Percentiles rank a stretch among this genome's conserved stretches.
Evolutionary conservation across 30 jellyfish, hydroid and myxozoan species (phyloP).

Genomic region (Aurelia sp.): DNA sequence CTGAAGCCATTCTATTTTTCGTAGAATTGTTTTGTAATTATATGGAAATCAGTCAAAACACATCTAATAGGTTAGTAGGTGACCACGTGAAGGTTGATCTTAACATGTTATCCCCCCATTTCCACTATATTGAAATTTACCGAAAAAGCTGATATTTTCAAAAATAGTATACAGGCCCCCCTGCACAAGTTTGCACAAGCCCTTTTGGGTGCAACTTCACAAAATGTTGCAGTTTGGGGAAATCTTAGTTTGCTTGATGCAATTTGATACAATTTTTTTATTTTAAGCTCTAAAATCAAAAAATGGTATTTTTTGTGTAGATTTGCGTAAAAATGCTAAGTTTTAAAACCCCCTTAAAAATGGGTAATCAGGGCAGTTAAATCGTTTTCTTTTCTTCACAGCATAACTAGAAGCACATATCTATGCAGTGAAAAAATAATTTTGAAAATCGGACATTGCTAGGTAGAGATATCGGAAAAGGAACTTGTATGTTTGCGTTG

Average conservation of each 20-base stretch:
- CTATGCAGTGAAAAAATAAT: neutral
- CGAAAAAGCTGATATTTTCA: too few species aligned
- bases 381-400: neutral
- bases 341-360: neutral
- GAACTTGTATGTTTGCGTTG: neutral
- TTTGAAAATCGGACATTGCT: slow-evolving; percentile 15
- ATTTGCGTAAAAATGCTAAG: slow-evolving; percentile 1
- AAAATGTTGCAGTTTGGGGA: neutral
- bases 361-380: neutral
- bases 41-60: too few species aligned
- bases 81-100: too few species aligned
- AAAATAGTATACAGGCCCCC: too few species aligned
- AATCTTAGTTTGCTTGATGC: neutral
- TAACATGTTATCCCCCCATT: too few species aligned
- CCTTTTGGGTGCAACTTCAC: neutral
- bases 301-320: neutral
- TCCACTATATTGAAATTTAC: too few species aligned
- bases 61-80: too few species aligned
- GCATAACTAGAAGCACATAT: neutral
- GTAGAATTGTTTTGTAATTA: too few species aligned
- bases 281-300: neutral
- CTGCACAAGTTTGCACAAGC: too few species aligned
- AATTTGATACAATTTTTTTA: neutral
- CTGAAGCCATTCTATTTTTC: too few species aligned
- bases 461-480: neutral